phyloP scores from a whole-genome alignment of 2,797 vertebrate species.

The Phataginus tricuspis region DNA sequence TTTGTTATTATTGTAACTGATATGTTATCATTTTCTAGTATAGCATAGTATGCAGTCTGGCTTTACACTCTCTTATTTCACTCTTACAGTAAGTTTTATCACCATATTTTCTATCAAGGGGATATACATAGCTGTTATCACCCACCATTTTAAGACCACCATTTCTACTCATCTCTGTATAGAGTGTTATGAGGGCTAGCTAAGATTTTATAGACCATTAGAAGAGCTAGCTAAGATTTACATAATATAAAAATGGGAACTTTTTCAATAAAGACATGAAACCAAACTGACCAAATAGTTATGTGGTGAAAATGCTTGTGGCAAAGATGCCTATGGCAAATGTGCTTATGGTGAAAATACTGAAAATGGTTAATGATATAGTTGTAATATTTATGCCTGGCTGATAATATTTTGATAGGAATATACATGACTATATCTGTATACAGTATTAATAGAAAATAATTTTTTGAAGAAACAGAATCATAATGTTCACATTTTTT shows the following conservation, averaged over 20 bases:
- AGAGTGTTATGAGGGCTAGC: not conserved
- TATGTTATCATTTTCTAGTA: not conserved
- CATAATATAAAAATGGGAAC: not conserved
- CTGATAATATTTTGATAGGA: not conserved
- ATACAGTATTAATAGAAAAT: not conserved
- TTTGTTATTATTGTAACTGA: not conserved
- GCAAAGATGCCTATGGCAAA: not conserved
- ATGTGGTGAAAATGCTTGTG: not conserved
- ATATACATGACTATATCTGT: not conserved
- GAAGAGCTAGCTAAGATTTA: not conserved
- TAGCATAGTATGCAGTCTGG: not conserved
- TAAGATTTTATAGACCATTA: not conserved
- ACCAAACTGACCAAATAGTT: not conserved
- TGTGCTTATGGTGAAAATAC: not conserved
- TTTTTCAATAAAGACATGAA: not conserved
- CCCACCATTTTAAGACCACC: not conserved
- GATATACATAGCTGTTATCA: not conserved
- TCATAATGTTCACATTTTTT: slow-evolving; percentile 28
- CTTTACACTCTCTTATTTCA: not conserved
- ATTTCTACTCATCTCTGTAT: not conserved
- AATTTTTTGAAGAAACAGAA: not conserved
- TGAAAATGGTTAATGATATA: not conserved
- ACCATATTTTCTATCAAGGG: not conserved
- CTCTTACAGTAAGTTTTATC: not conserved
- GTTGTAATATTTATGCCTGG: not conserved